Base-by-base conservation (phyloP, 1,140 invertebrate species). In the Hylyphantes graminicola region DNA sequence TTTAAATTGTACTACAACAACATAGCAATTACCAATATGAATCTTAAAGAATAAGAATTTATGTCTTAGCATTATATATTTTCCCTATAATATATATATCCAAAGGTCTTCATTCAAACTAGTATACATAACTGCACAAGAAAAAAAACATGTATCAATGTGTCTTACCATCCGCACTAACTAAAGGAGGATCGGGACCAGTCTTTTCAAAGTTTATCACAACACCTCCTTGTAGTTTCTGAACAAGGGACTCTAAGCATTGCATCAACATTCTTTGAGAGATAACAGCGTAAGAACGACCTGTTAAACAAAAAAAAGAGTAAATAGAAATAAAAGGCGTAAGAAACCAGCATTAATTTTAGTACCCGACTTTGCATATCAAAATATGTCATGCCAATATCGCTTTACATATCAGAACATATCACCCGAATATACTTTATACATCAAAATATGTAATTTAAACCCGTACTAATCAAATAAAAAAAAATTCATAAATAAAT, bases 171-270 rank as follows among this genome's bases (percentile, higher is more conserved):
- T 90, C 91, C 85, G 86, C 85, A 63, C 91, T 90, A 3, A 95
- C 88, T 0, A 93, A 93, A 1, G 93, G 93, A 2, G 96, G 96
- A 89, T 97, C 96, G 0, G 95, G 94, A 0, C 96, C 96, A 85
- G 96, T 94, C 90, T 98, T 97, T 90, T 99, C 97, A 90, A 99
- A 99, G 89, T 98, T 96, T 81, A 99, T 95, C 4, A 99, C 97
- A 35, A 99, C 98, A 0, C 98, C 98, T 87, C 95, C 96, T 89
- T 99, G 97, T 12, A 99, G 96, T 91, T 98, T 98, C 89, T 97
- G 96, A 10, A 99, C 96, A 54, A 99, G 91, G 87, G 96, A 97
- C 89, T 99, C 98, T 80, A 99, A 95, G 88, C 97, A 97, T 88
- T 97, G 96, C 92, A 96, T 95, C 87, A 99, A 91, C 93, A 97